Conservation (phyloP, 2,113 vertebrate genomes). For the Meriones unguiculatus region DNA sequence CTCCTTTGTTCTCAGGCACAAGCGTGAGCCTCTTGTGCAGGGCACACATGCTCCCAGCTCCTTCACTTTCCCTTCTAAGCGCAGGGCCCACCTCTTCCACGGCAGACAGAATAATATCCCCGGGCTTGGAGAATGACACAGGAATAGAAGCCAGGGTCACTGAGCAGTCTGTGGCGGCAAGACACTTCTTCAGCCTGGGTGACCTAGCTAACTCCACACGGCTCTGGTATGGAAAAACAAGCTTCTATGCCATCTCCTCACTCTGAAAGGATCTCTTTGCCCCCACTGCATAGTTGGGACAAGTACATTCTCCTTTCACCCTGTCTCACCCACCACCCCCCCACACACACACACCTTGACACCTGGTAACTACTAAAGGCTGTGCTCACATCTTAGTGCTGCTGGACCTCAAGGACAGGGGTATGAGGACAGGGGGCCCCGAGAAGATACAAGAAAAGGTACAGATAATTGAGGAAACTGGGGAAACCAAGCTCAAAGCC, state of each 20-base stretch:
- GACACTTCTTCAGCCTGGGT: background rate
- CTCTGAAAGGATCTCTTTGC: background rate
- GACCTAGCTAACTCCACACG: too few species aligned
- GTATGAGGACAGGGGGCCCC: fast-evolving
- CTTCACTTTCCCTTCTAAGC: background rate
- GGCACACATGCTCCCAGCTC: fast-evolving
- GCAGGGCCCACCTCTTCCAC: background rate
- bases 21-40: background rate
- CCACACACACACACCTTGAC: background rate
- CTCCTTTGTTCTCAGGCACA: background rate
- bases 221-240: fast-evolving
- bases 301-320: background rate
- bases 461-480: background rate
- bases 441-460: too few species aligned
- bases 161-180: fast-evolving
- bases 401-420: background rate
- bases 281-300: background rate
- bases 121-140: background rate
- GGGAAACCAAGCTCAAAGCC: too few species aligned
- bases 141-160: background rate
- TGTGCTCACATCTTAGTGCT: background rate
- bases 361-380: background rate
- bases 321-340: background rate
- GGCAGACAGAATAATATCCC: background rate
- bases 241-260: background rate